phyloP scores from a whole-genome alignment of 2,888 invertebrate genomes.

The Bellardia pandia region DNA sequence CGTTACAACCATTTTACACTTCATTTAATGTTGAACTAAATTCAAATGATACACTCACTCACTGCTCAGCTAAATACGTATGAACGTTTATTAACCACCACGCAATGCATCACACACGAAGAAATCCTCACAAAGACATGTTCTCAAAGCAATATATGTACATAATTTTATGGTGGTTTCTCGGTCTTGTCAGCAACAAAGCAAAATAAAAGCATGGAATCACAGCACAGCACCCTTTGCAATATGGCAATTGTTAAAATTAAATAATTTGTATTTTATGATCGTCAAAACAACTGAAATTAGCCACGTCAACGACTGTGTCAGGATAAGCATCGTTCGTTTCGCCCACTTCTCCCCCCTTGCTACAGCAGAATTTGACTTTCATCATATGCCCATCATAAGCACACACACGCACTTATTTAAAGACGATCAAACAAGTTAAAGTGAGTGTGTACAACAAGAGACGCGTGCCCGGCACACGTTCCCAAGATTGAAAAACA shows the following conservation, averaged over 20 bases:
- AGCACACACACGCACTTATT: constrained; percentile 71
- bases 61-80: background rate
- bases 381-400: constrained; percentile 66
- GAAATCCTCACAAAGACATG: background rate
- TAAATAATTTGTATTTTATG: constrained; percentile 83
- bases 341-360: constrained; percentile 57
- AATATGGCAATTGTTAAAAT: constrained; percentile 81
- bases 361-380: constrained; percentile 53
- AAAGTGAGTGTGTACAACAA: constrained; percentile 62
- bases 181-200: background rate
- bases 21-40: constrained; percentile 59
- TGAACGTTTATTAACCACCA: constrained; percentile 39
- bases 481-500: constrained; percentile 47
- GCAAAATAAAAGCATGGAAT: constrained; percentile 41
- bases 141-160: constrained; percentile 14
- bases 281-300: constrained; percentile 80
- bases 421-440: constrained; percentile 75
- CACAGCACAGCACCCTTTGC: constrained; percentile 62
- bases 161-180: constrained; percentile 35
- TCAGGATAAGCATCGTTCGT: constrained; percentile 67
- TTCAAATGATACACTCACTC: constrained; percentile 50
- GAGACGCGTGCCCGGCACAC: constrained; percentile 49
- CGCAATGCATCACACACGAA: background rate
- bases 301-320: constrained; percentile 81
- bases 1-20: constrained; percentile 59